These are phyloP conservation scores for Naso thynnoides DNA, from an alignment of 2,797 vertebrate genomes.

Conservation along the genomic window DNA sequence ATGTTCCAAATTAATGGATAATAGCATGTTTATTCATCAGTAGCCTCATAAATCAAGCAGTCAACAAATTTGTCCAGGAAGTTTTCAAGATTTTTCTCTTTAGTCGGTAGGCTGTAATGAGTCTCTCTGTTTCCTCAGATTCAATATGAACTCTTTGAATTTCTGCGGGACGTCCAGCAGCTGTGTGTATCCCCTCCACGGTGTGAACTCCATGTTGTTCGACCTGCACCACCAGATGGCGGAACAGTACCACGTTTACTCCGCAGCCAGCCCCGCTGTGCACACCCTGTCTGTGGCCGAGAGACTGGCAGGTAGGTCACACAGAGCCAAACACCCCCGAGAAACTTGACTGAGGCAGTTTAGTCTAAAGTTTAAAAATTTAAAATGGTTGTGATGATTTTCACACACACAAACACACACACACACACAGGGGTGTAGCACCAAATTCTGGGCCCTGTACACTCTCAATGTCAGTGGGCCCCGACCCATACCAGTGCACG, in stretches of 20 bases:
- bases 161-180: constrained; percentile 70
- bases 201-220: constrained; percentile 71
- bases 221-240: constrained; percentile 84
- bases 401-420: background rate
- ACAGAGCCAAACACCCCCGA: background rate
- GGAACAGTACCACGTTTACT: constrained; percentile 74
- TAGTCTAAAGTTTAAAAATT: no score
- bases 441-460: no score
- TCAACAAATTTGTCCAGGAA: no score
- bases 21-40: background rate
- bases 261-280: constrained; percentile 53
- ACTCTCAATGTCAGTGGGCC: no score
- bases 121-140: background rate
- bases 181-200: constrained; percentile 65
- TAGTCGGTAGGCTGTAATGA: background rate
- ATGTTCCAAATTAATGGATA: background rate
- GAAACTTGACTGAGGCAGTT: no score
- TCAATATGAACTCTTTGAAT: constrained; percentile 72
- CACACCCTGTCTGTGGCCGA: constrained; percentile 81
- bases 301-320: constrained; percentile 84
- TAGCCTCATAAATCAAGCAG: background rate
- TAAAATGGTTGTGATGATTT: no score
- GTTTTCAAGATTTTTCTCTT: background rate
- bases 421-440: no score
- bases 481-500: no score